These are phyloP conservation scores for Cryptocephalus moraei DNA, from an alignment of 2,888 invertebrate genomes.

Conservation along the genomic window DNA sequence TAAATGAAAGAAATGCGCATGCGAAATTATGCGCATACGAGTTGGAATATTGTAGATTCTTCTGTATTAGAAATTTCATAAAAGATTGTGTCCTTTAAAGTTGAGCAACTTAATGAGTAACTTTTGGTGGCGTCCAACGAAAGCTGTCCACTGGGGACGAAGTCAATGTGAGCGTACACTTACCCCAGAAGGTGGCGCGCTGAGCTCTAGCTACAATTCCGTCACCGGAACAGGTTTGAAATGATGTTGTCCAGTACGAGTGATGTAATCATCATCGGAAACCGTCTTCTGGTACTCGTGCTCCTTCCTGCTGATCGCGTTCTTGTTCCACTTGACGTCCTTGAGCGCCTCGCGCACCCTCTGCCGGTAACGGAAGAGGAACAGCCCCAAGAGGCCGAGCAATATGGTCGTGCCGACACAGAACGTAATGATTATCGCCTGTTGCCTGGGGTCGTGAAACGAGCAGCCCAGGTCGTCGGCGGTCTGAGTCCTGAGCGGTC, in stretches of 20 bases:
- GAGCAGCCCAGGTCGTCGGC: slow-evolving; percentile 75
- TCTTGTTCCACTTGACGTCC: slow-evolving; percentile 72
- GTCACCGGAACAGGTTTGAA: slow-evolving; percentile 73
- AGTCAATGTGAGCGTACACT: neutral
- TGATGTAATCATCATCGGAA: slow-evolving; percentile 78
- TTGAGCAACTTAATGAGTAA: no score
- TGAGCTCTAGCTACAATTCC: slow-evolving; percentile 93
- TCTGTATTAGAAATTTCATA: no score
- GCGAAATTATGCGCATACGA: no score
- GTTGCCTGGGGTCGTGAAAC: slow-evolving; percentile 66
- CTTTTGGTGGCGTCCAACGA: no score
- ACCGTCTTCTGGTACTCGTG: slow-evolving; percentile 85
- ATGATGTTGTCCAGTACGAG: slow-evolving; percentile 47
- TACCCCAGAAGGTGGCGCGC: slow-evolving; percentile 69
- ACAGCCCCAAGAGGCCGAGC: slow-evolving; percentile 58
- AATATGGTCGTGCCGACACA: slow-evolving; percentile 64
- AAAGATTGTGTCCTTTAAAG: no score
- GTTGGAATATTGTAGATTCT: no score
- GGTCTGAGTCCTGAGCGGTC: slow-evolving; percentile 54
- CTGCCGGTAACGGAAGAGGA: slow-evolving; percentile 70
- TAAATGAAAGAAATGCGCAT: no score
- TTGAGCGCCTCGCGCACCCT: slow-evolving; percentile 73
- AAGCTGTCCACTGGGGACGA: no score
- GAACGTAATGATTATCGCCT: slow-evolving; percentile 68
- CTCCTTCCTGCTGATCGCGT: slow-evolving; percentile 64